Conservation (phyloP, 2,113 vertebrate species). For the Ariopsis seemanni region DNA sequence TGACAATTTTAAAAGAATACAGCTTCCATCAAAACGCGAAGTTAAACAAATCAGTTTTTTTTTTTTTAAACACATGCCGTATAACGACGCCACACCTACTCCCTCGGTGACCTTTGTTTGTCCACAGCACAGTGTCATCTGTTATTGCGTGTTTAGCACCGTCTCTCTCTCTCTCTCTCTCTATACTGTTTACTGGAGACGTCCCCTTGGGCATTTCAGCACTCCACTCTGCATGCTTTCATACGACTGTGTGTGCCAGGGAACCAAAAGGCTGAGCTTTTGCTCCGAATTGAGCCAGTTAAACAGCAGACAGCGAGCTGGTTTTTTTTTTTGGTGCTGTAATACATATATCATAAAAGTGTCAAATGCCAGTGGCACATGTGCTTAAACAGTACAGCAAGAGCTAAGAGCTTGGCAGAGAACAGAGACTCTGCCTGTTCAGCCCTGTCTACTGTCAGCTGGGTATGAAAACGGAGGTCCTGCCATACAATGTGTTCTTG, state of each 20-base stretch:
- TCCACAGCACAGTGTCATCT: slow-evolving; percentile 49
- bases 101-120: slow-evolving; percentile 55
- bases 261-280: slow-evolving; percentile 57
- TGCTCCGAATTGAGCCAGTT: slow-evolving; percentile 55
- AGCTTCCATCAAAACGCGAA: slow-evolving; percentile 43
- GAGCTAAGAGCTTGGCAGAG: slow-evolving; percentile 48
- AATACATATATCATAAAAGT: slow-evolving; percentile 50
- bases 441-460: slow-evolving; percentile 44
- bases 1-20: slow-evolving; percentile 45
- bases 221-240: slow-evolving; percentile 55
- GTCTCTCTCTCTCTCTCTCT: slow-evolving; percentile 18
- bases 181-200: slow-evolving; percentile 57
- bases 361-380: slow-evolving; percentile 50
- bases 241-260: slow-evolving; percentile 49
- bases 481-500: slow-evolving; percentile 18
- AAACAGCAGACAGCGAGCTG: slow-evolving; percentile 46
- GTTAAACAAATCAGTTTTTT: slow-evolving; percentile 43
- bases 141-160: slow-evolving; percentile 50
- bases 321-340: slow-evolving; percentile 48
- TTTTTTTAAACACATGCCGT: slow-evolving; percentile 35
- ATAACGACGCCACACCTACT: slow-evolving; percentile 33
- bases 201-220: slow-evolving; percentile 56
- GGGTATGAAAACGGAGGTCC: slow-evolving; percentile 41
- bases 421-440: slow-evolving; percentile 47
- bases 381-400: slow-evolving; percentile 42